Conservation (phyloP, 64 coral and sea anemone genomes). For the Pocillopora damicornis region DNA sequence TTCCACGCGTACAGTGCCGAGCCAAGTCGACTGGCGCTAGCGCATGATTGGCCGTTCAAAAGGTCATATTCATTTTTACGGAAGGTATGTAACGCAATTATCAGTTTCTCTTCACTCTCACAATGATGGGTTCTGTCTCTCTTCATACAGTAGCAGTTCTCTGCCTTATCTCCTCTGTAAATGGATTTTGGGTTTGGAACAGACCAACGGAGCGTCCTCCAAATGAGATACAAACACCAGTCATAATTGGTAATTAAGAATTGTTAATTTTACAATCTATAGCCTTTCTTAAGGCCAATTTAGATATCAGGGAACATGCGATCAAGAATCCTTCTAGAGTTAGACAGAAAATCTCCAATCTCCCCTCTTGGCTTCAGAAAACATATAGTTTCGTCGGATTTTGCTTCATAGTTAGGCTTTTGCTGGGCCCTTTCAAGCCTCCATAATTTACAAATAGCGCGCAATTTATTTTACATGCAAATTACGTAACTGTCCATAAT, state of each 20-base stretch:
- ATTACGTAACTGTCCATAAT: too few species aligned
- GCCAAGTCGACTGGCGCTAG: neutral
- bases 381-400: too few species aligned
- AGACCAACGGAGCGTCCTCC: neutral
- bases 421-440: too few species aligned
- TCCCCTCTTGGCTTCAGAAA: too few species aligned
- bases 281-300: neutral
- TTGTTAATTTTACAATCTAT: neutral
- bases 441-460: too few species aligned
- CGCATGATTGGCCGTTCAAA: neutral
- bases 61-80: neutral
- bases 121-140: neutral
- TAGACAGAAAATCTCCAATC: too few species aligned
- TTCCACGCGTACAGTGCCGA: neutral
- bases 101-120: neutral
- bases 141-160: neutral
- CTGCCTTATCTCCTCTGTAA: neutral
- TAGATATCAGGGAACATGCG: too few species aligned
- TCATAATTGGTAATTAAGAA: neutral
- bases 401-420: too few species aligned
- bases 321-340: too few species aligned
- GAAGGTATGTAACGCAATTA: neutral
- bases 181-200: constrained; percentile 25
- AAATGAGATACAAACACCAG: constrained; percentile 15
- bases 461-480: too few species aligned